Base-by-base conservation (phyloP, 2,113 vertebrate species). In the Cisticola juncidis region DNA sequence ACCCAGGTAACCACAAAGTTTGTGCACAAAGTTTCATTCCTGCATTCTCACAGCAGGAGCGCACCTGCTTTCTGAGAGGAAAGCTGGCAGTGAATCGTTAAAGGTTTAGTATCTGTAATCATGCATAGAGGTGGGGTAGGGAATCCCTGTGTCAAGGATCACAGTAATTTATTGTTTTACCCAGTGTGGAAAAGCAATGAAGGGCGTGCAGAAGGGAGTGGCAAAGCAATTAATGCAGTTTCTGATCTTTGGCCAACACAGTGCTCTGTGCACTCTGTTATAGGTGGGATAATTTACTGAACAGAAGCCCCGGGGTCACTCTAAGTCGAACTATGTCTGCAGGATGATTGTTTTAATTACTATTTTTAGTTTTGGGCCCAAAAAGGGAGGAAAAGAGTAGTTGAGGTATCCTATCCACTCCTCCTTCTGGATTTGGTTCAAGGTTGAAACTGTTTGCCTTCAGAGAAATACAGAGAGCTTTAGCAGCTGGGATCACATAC, bases 181-280 rank as follows among this genome's bases (percentile, higher is more conserved):
- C 12, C 20, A 21, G 31, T 6, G 64, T 83, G 53, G 79, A 77
- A 92, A 86, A 94, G 70, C 42, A 82, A 20, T 6, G 9, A 88
- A 83, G 80, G 79, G 50, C 0, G 3, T 1, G 1, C 3, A 1
- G 35, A 69, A 58, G 45, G 92, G 90, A 93, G 88, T 84, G 88
- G 85, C 88, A 88, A 77, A 90, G 79, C 86, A 70, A 18, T 94
- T 92, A 88, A 58, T 0, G 12, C 58, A 1, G 4, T 86, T 95
- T 86, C 76, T 94, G 92, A 73, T 74, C 91, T 92, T 96, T 88
- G 76, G 72, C 92, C 86, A 81, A 26, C 70, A 9, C 33, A 29
- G 28, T 45, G 44, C 31, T 93, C 81, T 1, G 1, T 90, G 64
- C 14, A 36, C 2, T 5, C 72, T 86, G 45, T 73, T 86, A 25